Base-by-base conservation (phyloP, 2,888 invertebrate genomes). In the Himalopsyche tibetana region DNA sequence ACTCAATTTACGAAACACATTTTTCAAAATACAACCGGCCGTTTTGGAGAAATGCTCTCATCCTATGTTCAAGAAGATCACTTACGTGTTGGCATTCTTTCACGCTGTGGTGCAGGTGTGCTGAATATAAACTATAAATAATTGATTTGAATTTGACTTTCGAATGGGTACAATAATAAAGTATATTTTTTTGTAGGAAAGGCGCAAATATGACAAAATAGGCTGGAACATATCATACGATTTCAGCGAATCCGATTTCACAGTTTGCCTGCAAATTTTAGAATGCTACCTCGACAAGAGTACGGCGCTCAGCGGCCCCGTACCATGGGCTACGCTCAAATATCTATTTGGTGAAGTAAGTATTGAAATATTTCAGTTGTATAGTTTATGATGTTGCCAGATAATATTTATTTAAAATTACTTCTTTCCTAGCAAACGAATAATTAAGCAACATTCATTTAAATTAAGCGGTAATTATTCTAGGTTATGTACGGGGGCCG, bases 181-280 rank as follows among this genome's bases (percentile, higher is more conserved):
- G 17, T 38, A 51, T 28, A 17, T 74, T 28, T 84, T 84, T 79
- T 86, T 87, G 17, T 91, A 97, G 95, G 98, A 98, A 91, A 94
- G 98, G 80, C 94, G 98, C 89, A 98, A 98, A 91, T 98, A 98
- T 91, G 98, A 97, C 90, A 98, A 98, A 92, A 96, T 98, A 85
- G 98, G 98, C 0, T 98, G 98, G 98, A 98, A 98, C 91, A 97
- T 98, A 89, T 94, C 95, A 84, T 98, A 98, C 91, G 98, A 98
- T 92, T 98, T 98, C 92, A 98, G 97, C 91, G 97, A 98, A 91
- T 96, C 97, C 0, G 98, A 98, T 92, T 98, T 98, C 91, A 95
- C 95, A 87, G 98, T 98, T 55, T 98, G 98, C 92, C 95, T 96
- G 90, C 95, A 96, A 91, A 98, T 98, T 88, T 92, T 98, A 87